Base-by-base conservation (phyloP, 1,140 invertebrate genomes). In the Choristoneura fumiferana region DNA sequence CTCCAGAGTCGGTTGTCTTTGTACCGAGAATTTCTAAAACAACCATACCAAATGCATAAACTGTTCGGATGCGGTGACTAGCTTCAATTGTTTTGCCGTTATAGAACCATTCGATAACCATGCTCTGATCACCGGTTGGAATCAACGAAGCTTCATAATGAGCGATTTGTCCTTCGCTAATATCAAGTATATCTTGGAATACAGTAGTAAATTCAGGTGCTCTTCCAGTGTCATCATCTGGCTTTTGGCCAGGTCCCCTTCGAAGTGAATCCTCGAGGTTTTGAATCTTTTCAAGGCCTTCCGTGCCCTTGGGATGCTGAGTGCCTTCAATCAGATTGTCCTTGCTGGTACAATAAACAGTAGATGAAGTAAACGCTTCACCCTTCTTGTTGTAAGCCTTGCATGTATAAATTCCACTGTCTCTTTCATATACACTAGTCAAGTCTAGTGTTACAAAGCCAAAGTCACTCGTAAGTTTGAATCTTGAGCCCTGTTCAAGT, bases 81-180 rank as follows among this genome's bases (percentile, higher is more conserved):
- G 96, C 96, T 88, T 96, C 95, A 45, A 98, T 91, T 0, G 93
- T 76, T 82, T 98, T 94, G 34, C 95, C 96, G 84, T 99, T 98
- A 73, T 96, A 98, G 91, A 98, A 98, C 98, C 98, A 99, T 91
- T 99, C 97, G 18, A 99, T 96, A 18, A 95, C 93, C 97, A 99
- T 99, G 18, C 94, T 96, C 78, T 98, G 96, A 84, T 99, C 98
- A 15, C 97, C 97, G 53, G 97, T 94, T 8, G 98, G 98, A 39
- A 96, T 95, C 0, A 99, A 91, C 36, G 96, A 96, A 10, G 96
- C 97, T 89, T 99, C 97, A 80, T 98, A 98, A 77, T 98, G 96
- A 71, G 96, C 96, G 68, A 97, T 95, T 87, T 98, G 96, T 37
- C 96, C 96, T 90, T 98, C 96, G 8, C 92, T 94, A 10, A 98